phyloP scores from a whole-genome alignment of 1,140 invertebrate genomes.

The Ceratosolen solmsi region DNA sequence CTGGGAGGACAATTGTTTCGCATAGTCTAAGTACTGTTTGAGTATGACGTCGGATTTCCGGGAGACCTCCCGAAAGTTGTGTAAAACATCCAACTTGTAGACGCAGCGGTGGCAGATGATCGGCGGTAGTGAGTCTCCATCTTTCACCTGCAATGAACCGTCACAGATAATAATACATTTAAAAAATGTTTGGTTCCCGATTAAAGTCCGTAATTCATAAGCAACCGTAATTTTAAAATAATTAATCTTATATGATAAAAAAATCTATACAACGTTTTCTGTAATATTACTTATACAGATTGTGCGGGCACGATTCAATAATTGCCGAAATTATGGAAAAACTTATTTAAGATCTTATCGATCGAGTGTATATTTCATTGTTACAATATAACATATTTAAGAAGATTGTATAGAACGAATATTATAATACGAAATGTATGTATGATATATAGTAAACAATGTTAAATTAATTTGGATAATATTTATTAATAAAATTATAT shows the following conservation, averaged over 20 bases:
- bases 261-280: background rate
- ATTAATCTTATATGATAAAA: background rate
- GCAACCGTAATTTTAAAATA: background rate
- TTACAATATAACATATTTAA: no score
- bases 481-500: no score
- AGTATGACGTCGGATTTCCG: conserved; percentile 73
- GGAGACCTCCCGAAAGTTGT: conserved; percentile 73
- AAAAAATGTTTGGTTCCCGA: background rate
- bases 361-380: no score
- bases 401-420: no score
- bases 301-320: background rate
- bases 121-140: conserved; percentile 72
- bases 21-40: conserved; percentile 74
- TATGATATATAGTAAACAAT: no score
- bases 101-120: conserved; percentile 73
- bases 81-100: conserved; percentile 72
- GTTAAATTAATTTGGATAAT: no score
- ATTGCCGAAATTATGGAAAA: background rate
- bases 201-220: background rate
- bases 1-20: conserved; percentile 68
- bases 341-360: no score
- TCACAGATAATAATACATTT: conserved; percentile 9
- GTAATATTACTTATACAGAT: background rate
- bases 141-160: conserved; percentile 67
- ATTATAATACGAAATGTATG: no score